These are phyloP conservation scores for Cryptosula pallasiana DNA, from an alignment of 2,888 invertebrate species.

Conservation along the genomic window DNA sequence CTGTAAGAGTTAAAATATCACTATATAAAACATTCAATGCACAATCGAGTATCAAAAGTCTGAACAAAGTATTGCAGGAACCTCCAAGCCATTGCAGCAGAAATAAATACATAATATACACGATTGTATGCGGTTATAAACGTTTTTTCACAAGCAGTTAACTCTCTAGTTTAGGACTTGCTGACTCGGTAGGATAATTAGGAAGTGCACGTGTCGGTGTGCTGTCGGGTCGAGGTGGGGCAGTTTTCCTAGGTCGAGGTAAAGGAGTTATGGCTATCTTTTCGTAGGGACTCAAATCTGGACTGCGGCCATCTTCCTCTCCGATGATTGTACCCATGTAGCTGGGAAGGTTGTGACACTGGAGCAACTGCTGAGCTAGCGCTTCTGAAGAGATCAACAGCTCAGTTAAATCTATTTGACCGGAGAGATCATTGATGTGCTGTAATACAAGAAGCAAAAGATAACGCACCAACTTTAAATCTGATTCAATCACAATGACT, in stretches of 20 bases:
- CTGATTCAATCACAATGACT: too few relatives aligned
- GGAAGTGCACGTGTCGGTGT: neutral
- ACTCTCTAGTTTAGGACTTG: too few relatives aligned
- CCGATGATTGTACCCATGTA: constrained; percentile 41
- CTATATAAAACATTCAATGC: too few relatives aligned
- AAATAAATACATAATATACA: too few relatives aligned
- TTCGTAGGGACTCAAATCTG: neutral
- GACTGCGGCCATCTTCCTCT: neutral
- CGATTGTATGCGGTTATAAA: too few relatives aligned
- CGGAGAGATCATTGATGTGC: constrained; percentile 92
- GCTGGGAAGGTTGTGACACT: constrained; percentile 43
- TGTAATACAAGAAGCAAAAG: constrained; percentile 51
- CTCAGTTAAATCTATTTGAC: constrained; percentile 75
- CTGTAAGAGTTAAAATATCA: too few relatives aligned
- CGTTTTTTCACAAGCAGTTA: too few relatives aligned
- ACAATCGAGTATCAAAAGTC: too few relatives aligned
- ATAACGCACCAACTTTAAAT: too few relatives aligned
- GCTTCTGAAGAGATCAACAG: constrained; percentile 83
- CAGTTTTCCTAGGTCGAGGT: neutral
- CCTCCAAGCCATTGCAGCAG: too few relatives aligned
- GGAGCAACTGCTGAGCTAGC: constrained; percentile 75
- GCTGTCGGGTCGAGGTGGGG: neutral
- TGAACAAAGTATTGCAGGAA: too few relatives aligned
- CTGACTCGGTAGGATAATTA: too few relatives aligned
- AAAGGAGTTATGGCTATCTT: neutral